A percentile compares a stretch with the other conserved stretches of the same genome.
Conservation (phyloP, 2,797 vertebrate genomes). For the Parambassis ranga region DNA sequence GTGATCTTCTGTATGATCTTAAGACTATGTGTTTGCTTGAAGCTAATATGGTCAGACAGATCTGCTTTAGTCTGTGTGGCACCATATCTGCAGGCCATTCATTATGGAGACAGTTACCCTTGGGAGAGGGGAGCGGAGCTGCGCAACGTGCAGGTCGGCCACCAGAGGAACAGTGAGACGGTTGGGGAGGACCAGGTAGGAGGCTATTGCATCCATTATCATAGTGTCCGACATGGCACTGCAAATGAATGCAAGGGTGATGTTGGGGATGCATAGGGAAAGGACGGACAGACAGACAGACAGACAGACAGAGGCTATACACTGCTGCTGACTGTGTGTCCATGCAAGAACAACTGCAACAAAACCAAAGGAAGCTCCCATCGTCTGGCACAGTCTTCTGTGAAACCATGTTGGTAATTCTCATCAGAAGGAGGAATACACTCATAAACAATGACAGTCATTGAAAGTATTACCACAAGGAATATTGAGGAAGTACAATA, state of each 20-base stretch:
- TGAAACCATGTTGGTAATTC: conserved; percentile 28
- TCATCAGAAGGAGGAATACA: conserved; percentile 26
- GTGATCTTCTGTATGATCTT: conserved; percentile 2
- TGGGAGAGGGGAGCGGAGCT: conserved; percentile 92
- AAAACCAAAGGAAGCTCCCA: conserved; percentile 19
- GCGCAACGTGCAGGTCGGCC: conserved; percentile 87
- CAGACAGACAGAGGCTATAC: conserved; percentile 52
- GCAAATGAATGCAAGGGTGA: conserved; percentile 72
- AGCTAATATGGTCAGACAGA: conserved; percentile 2
- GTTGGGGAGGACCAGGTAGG: conserved; percentile 92
- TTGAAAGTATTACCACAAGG: conserved; percentile 38
- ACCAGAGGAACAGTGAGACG: conserved; percentile 90
- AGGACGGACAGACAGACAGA: conserved; percentile 51
- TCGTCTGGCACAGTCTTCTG: conserved; percentile 13
- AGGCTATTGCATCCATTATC: conserved; percentile 95
- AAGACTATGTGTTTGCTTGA: conserved; percentile 30
- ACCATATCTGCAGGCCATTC: conserved; percentile 36
- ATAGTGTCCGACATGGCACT: conserved; percentile 92
- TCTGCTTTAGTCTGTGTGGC: conserved; percentile 12
- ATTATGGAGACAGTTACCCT: conserved; percentile 81
- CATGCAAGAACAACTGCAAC: conserved; percentile 38
- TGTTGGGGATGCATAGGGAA: conserved; percentile 50
- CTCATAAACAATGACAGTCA: conserved; percentile 25
- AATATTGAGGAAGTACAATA: neutral
- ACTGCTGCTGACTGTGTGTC: conserved; percentile 36